Evolutionary conservation across 2,888 invertebrate species (phyloP).

Genomic region (Bugulina stolonifera): DNA sequence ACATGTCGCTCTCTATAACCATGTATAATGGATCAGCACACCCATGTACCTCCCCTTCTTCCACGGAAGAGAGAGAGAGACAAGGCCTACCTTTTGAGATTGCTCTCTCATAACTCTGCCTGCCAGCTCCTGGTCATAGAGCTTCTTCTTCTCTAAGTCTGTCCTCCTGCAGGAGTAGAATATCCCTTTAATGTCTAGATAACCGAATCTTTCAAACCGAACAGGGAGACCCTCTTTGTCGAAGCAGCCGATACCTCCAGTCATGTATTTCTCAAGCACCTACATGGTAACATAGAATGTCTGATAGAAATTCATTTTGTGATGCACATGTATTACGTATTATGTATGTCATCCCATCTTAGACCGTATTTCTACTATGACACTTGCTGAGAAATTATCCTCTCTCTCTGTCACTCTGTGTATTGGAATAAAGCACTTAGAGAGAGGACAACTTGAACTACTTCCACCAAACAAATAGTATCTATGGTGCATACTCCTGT

Average conservation of each 20-base stretch:
- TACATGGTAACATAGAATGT: no score
- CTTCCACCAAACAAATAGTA: no score
- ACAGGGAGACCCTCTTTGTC: constrained; percentile 50
- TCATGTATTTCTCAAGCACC: constrained; percentile 47
- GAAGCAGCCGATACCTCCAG: constrained; percentile 48
- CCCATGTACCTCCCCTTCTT: not conserved
- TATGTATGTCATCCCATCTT: no score
- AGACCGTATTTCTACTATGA: no score
- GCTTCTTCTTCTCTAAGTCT: constrained; percentile 48
- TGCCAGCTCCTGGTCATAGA: constrained; percentile 31
- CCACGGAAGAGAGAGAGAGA: not conserved
- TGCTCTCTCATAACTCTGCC: constrained; percentile 28
- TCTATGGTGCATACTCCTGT: no score
- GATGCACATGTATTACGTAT: no score
- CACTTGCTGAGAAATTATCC: no score
- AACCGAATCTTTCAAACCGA: constrained; percentile 46
- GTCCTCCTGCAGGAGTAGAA: constrained; percentile 45
- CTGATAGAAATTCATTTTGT: no score
- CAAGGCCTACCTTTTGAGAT: constrained; percentile 31
- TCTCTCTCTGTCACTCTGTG: no score
- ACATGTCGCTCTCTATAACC: no score
- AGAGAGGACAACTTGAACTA: no score
- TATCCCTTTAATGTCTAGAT: constrained; percentile 50
- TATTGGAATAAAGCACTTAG: no score
- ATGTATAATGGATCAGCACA: not conserved